phyloP scores from a whole-genome alignment of 2,113 vertebrate genomes.

The Phalacrocorax brasilianus region DNA sequence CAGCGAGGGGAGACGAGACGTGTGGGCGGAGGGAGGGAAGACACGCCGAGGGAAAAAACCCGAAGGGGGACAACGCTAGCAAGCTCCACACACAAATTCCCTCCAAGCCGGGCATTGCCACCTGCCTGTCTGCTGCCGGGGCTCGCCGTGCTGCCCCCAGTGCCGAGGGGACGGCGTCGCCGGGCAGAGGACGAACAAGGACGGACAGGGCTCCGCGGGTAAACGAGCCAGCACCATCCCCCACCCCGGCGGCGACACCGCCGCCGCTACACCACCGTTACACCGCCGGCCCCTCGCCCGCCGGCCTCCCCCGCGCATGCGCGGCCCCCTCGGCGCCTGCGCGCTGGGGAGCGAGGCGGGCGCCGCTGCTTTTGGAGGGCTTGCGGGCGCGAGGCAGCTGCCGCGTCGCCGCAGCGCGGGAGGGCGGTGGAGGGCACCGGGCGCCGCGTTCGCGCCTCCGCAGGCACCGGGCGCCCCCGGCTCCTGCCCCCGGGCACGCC shows the following conservation, averaged over 20 bases:
- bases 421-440: too few species aligned
- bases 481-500: too few species aligned
- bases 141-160: background rate
- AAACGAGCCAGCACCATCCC: rapidly evolving
- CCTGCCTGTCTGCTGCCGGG: rapidly evolving
- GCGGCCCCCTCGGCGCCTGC: background rate
- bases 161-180: too few species aligned
- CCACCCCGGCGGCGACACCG: rapidly evolving
- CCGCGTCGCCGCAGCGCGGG: too few species aligned
- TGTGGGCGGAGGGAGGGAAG: rapidly evolving
- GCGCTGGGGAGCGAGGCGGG: background rate
- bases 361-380: too few species aligned
- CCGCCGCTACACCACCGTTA: rapidly evolving
- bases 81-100: background rate
- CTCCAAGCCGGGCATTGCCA: background rate
- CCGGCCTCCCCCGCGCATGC: background rate
- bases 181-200: too few species aligned
- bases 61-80: too few species aligned
- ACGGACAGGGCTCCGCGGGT: rapidly evolving
- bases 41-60: background rate
- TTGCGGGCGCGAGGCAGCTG: too few species aligned
- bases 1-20: background rate
- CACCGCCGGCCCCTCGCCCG: rapidly evolving
- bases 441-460: too few species aligned
- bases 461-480: too few species aligned